phyloP scores from a whole-genome alignment of 2,888 invertebrate genomes.

The Idaea biselata region DNA sequence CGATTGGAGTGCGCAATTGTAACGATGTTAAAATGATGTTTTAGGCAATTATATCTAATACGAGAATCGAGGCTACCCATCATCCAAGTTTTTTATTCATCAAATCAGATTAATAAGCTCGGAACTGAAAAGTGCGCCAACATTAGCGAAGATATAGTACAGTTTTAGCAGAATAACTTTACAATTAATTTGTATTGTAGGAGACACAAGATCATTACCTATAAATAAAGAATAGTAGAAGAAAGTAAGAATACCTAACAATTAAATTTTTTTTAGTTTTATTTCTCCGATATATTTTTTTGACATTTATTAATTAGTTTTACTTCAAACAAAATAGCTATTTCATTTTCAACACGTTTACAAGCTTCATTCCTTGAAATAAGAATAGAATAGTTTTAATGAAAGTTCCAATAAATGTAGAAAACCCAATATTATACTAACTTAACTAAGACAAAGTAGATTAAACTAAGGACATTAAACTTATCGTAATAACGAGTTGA shows the following conservation, averaged over 20 bases:
- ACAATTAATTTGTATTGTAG: not conserved
- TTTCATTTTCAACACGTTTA: not conserved
- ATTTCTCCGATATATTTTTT: not conserved
- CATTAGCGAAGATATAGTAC: not conserved
- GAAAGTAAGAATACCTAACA: not conserved
- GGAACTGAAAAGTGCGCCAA: not conserved
- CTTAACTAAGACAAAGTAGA: not conserved
- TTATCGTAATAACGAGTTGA: not conserved
- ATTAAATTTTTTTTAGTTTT: not conserved
- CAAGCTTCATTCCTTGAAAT: not conserved
- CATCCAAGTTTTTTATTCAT: not conserved
- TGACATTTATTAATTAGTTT: not conserved
- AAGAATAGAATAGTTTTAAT: not conserved
- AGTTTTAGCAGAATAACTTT: not conserved
- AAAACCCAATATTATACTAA: constrained; percentile 6
- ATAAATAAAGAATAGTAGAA: not conserved
- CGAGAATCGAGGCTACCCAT: too few relatives aligned
- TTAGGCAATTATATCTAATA: too few relatives aligned
- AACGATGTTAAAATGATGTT: too few relatives aligned
- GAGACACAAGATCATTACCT: not conserved
- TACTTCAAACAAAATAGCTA: not conserved
- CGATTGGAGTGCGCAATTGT: too few relatives aligned
- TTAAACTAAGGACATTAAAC: constrained; percentile 5
- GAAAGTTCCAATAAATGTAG: not conserved
- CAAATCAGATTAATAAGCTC: not conserved